Conservation (phyloP, 2,797 vertebrate species). For the Orientallactaga sibirica region DNA sequence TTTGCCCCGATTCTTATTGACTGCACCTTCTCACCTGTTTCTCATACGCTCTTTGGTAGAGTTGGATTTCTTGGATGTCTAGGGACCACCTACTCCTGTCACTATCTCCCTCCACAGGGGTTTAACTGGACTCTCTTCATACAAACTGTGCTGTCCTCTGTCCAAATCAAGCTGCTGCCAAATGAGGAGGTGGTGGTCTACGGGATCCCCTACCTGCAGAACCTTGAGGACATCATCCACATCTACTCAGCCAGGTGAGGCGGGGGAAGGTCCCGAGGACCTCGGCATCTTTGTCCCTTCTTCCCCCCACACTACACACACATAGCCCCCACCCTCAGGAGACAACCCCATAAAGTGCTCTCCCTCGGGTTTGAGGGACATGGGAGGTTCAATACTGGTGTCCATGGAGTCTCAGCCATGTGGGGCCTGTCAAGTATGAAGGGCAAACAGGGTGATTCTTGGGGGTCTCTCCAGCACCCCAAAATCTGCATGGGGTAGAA, state of each 20-base stretch:
- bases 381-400: too few relatives aligned
- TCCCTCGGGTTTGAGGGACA: neutral
- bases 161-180: constrained; percentile 88
- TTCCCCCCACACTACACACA: neutral
- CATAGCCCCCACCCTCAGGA: neutral
- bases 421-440: accelerated
- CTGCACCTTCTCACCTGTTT: neutral
- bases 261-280: neutral
- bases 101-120: constrained; percentile 87
- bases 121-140: constrained; percentile 98
- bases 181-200: constrained; percentile 97
- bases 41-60: accelerated
- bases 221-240: constrained; percentile 91
- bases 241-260: constrained; percentile 93
- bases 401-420: neutral
- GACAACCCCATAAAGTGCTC: too few relatives aligned
- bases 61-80: neutral
- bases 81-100: neutral
- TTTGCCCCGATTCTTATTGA: neutral
- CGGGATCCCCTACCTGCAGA: constrained; percentile 94
- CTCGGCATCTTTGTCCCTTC: accelerated
- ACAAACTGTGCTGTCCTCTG: constrained; percentile 93
- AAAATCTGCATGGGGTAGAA: neutral
- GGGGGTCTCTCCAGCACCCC: neutral
- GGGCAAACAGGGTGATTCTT: neutral